These are phyloP conservation scores for Coecobrya sp. DNA, from an alignment of 2,888 invertebrate species.

Conservation along the genomic window DNA sequence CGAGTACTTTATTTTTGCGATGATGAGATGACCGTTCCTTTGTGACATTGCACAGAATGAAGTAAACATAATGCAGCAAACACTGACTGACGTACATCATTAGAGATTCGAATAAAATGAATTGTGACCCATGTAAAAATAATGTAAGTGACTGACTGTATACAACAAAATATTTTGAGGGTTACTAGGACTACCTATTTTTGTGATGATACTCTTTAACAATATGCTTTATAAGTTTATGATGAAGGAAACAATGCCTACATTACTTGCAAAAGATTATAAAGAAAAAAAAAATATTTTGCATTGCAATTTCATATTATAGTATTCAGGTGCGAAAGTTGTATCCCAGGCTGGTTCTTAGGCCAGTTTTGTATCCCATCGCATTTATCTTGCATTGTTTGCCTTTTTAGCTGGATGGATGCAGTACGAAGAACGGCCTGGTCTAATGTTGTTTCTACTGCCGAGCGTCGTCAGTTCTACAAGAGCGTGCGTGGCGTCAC, in stretches of 20 bases:
- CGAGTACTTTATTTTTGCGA: background rate
- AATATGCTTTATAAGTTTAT: background rate
- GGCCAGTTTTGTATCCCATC: background rate
- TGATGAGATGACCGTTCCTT: background rate
- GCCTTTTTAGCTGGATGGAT: background rate
- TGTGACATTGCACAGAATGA: background rate
- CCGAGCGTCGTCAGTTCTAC: slow-evolving; percentile 28
- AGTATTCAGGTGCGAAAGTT: too few species aligned
- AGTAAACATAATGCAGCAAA: background rate
- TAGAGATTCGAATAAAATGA: background rate
- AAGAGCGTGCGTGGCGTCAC: slow-evolving; percentile 62
- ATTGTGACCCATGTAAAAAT: background rate
- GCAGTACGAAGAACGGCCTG: background rate
- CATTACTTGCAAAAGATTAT: background rate
- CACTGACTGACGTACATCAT: background rate
- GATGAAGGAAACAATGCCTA: slow-evolving; percentile 43
- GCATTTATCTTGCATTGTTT: background rate
- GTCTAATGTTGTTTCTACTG: background rate
- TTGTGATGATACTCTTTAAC: background rate
- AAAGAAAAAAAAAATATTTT: background rate
- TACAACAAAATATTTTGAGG: slow-evolving; percentile 19
- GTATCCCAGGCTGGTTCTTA: too few species aligned
- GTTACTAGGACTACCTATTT: slow-evolving; percentile 32
- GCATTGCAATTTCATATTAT: background rate
- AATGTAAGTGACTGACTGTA: background rate